Conservation (phyloP, 2,797 vertebrate species). For the Cirrhinus mrigala region DNA sequence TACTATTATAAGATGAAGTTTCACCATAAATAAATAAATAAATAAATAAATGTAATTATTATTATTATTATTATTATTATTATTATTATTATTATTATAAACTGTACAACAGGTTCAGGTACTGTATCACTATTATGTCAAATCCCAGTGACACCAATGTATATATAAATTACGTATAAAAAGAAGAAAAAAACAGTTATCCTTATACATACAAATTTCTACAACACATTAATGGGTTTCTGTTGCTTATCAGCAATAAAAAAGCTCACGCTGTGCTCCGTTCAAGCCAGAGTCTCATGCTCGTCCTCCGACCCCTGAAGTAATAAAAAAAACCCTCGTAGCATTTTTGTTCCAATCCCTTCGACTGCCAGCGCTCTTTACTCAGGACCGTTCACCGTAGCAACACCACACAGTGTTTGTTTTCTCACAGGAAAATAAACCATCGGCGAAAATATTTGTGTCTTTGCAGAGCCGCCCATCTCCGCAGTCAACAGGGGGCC, state of each 20-base stretch:
- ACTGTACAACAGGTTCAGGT: background rate
- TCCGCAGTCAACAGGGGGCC: slow-evolving; percentile 57
- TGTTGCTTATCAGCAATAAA: slow-evolving; percentile 46
- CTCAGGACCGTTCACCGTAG: slow-evolving; percentile 58
- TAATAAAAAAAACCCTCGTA: slow-evolving; percentile 61
- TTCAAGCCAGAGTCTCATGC: slow-evolving; percentile 50
- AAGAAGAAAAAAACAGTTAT: background rate
- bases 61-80: too few species aligned
- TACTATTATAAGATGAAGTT: too few species aligned
- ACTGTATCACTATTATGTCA: background rate
- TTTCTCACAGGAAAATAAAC: slow-evolving; percentile 70
- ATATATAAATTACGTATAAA: background rate
- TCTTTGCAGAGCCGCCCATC: slow-evolving; percentile 59
- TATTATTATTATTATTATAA: background rate
- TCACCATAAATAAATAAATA: too few species aligned
- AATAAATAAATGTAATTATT: too few species aligned
- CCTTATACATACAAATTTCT: background rate
- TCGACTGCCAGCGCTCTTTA: slow-evolving; percentile 56
- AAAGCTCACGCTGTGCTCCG: slow-evolving; percentile 40
- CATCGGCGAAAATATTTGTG: slow-evolving; percentile 64
- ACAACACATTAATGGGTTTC: background rate
- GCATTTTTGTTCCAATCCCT: slow-evolving; percentile 53
- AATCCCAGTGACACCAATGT: background rate
- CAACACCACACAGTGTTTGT: slow-evolving; percentile 64
- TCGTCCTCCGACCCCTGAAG: slow-evolving; percentile 55